Conservation (phyloP, 2,888 invertebrate species). For the Endomychus coccineus region DNA sequence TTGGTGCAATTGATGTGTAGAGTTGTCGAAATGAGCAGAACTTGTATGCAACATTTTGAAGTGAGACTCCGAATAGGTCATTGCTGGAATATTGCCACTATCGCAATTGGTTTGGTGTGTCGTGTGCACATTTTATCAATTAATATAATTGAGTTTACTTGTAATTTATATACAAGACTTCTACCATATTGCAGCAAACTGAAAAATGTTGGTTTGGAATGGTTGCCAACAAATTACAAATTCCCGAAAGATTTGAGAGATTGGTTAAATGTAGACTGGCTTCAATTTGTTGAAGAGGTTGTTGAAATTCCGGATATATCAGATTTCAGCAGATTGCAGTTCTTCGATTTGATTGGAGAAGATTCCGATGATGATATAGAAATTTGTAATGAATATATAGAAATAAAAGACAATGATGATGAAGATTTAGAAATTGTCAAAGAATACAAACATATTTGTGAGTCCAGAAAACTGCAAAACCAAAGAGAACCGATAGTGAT, state of each 20-base stretch:
- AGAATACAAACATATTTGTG: slow-evolving; percentile 8
- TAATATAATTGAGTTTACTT: slow-evolving; percentile 37
- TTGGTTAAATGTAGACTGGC: slow-evolving; percentile 44
- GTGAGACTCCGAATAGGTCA: slow-evolving; percentile 42
- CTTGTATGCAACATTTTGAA: slow-evolving; percentile 37
- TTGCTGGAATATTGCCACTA: slow-evolving; percentile 41
- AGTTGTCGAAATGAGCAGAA: slow-evolving; percentile 37
- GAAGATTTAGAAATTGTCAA: slow-evolving; percentile 7
- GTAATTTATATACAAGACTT: slow-evolving; percentile 41
- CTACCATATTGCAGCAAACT: slow-evolving; percentile 35
- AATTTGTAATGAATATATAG: slow-evolving; percentile 31
- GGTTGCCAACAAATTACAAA: slow-evolving; percentile 40
- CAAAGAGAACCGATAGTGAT: slow-evolving; percentile 2
- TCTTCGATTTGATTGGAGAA: slow-evolving; percentile 27
- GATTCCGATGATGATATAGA: slow-evolving; percentile 28
- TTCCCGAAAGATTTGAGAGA: slow-evolving; percentile 40
- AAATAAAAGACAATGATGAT: slow-evolving; percentile 8
- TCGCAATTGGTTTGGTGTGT: slow-evolving; percentile 42
- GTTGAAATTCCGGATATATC: slow-evolving; percentile 22
- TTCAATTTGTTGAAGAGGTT: slow-evolving; percentile 31
- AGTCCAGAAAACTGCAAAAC: neutral
- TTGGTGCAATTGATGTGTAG: slow-evolving; percentile 42
- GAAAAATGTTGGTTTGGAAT: slow-evolving; percentile 33
- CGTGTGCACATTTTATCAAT: slow-evolving; percentile 43
- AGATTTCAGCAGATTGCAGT: slow-evolving; percentile 18